Evolutionary conservation across 2,888 invertebrate species (phyloP), one percentile per base, ranked within the genome.

Genomic region (Epinotia bilunana): DNA sequence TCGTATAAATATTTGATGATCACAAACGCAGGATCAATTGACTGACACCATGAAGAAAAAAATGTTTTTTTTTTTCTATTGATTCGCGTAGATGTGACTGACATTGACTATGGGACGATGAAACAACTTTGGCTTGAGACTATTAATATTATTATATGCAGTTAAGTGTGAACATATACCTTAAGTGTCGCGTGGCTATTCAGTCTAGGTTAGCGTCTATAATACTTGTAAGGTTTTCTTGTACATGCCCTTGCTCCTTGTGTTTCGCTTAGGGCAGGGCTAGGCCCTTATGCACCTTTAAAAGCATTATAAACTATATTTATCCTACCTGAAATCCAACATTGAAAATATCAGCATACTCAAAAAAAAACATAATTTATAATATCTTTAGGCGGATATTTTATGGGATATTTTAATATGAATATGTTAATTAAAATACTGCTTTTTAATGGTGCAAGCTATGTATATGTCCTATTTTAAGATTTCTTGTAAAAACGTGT

Each of bases 401-500:
- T 43, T 11, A 49, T 46, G 28, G 28, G 3, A 28, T 16, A 13
- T 16, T 16, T 13, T 49, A 5, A 2, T 33, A 23, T 61, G n/a
- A 43, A 12, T 39, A 13, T 9, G 39, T 20, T 57, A 13, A 5
- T 18, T 53, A 33, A 33, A 16, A 7, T 12, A 16, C 3, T 20
- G 20, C 28, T 57, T 69, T 69, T 57, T 74, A 69, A 63, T 57
- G 63, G 63, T 46, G 74, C 63, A 63, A 11, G 18, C 55, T 20
- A 7, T 67, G 60, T 69, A 57, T 63, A 69, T 74, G 73, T 74
- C 57, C 55, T 74, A 74, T 33, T 58, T 68, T 69, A 74, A 69
- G 74, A 39, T 57, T 13, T 74, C 69, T 63, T 74, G 74, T 74
- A 74, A 74, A 58, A 63, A 16, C 28, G 46, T 57, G 74, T 18